Evolutionary conservation across 2,797 vertebrate genomes (phyloP), one percentile per base, ranked within the genome.

Genomic region (Philypnodon macrostomus): DNA sequence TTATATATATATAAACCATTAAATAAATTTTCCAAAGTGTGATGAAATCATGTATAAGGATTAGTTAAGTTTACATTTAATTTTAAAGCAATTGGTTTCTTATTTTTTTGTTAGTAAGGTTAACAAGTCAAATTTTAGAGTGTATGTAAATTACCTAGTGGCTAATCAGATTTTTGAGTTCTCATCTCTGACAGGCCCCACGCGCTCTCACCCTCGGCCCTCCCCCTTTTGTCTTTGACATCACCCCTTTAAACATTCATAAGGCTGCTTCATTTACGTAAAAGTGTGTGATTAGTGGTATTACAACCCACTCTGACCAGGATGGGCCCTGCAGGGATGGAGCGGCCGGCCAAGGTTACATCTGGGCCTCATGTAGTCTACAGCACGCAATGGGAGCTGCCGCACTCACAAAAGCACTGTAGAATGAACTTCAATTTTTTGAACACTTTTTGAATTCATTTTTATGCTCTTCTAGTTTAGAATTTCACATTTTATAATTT

Each of bases 211-310:
- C 67, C 33, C 55, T 69, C 53, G 58, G 50, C 62, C 68, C 59
- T 16, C 78, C 74, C 70, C 40, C 58, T 69, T 86, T 87, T 88
- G 85, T 87, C 87, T 87, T 90, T 90, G 81, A 81, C 78, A 86
- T 85, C 72, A 81, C 75, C 82, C 86, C 77, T 85, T 90, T 87
- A 91, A 89, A 89, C 79, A 88, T 88, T 89, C 84, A 91, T 87
- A 80, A 85, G 68, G 55, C 46, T 0, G 61, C 53, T 48, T 53
- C 58, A 86, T 90, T 89, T 89, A 81, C 89, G 90, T 90, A 79
- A 87, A 85, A 77, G 76, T 81, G 61, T 61, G 81, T 87, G 79
- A 90, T 88, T 88, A 83, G 84, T 87, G 52, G 49, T 78, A 83
- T 87, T 88, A 88, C 84, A 88, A 80, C 83, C 79, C 78, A 75